Conservation (phyloP, 2,113 vertebrate species). For the Tylochromis polylepis region DNA sequence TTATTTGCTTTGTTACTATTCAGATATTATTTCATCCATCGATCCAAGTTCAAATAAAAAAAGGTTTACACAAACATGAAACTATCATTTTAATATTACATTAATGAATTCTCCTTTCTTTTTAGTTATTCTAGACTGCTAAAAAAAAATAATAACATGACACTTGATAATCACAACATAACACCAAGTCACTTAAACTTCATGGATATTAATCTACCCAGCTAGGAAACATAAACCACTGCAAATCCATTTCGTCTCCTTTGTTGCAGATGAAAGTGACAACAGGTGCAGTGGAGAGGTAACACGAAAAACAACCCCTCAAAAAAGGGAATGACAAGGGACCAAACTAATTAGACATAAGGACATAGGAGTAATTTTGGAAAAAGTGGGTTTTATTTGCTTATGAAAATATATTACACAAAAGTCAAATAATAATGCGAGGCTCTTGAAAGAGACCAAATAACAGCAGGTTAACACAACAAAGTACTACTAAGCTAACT, state of each 20-base stretch:
- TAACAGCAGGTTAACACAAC: neutral
- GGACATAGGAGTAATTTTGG: neutral
- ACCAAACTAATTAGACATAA: neutral
- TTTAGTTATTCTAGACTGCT: too few species aligned
- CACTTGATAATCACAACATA: neutral
- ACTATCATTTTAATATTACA: too few species aligned
- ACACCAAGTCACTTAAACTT: neutral
- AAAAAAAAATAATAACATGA: too few species aligned
- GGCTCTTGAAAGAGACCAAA: neutral
- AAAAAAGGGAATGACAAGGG: neutral
- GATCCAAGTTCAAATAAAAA: too few species aligned
- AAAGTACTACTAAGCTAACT: neutral
- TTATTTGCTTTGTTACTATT: too few species aligned
- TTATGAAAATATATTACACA: neutral
- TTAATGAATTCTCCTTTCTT: too few species aligned
- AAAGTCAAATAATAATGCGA: neutral
- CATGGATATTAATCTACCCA: neutral
- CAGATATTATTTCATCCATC: too few species aligned
- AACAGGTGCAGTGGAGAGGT: neutral
- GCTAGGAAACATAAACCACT: neutral
- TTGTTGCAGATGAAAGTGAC: neutral
- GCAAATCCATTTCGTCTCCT: neutral
- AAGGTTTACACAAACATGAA: too few species aligned
- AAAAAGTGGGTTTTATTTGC: neutral
- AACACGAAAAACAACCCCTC: neutral